Evolutionary conservation across 2,888 invertebrate species (phyloP), one percentile per base, ranked within the genome.

Genomic region (Protonemura montana): DNA sequence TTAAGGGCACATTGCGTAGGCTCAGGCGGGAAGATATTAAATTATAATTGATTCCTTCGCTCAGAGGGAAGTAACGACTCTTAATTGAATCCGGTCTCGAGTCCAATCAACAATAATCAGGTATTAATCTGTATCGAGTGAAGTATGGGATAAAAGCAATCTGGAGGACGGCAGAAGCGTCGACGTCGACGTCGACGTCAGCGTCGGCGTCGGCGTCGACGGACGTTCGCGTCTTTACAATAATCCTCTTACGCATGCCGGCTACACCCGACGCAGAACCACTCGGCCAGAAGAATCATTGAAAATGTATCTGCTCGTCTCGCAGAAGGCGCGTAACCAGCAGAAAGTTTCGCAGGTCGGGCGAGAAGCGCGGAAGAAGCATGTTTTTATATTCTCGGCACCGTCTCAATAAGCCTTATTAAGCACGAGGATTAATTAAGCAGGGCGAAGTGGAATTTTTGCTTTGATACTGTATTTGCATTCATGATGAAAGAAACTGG

Each of bases 21-120:
- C 59, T 21, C 21, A 59, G 21, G 59, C 21, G 59, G 21, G 13
- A 59, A 59, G 59, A 59, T 59, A 59, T 59, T 59, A 59, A 59
- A 59, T 59, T 59, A 59, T 59, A 59, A 59, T 59, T 59, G 59
- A 59, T 59, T 59, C 59, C 59, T 59, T 59, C 59, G 59, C 59
- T 59, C 16, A 59, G 59, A 59, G 16, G 21, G 59, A 59, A 59
- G 59, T 59, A 59, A 59, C 16, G 21, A 21, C 59, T 59, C 16
- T 59, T 59, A 59, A 59, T 59, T 59, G 59, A 59, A 59, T 59
- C 59, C 59, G 21, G 59, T 16, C 59, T 59, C 59, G 59, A 59
- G 59, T 59, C 59, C 59, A 59, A 59, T 59, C 59, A 59, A 59
- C 59, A 59, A 59, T 59, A 59, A 59, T 59, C 59, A 59, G 16